Conservation (phyloP, 2,888 invertebrate species). For the Heliconius ethilla region DNA sequence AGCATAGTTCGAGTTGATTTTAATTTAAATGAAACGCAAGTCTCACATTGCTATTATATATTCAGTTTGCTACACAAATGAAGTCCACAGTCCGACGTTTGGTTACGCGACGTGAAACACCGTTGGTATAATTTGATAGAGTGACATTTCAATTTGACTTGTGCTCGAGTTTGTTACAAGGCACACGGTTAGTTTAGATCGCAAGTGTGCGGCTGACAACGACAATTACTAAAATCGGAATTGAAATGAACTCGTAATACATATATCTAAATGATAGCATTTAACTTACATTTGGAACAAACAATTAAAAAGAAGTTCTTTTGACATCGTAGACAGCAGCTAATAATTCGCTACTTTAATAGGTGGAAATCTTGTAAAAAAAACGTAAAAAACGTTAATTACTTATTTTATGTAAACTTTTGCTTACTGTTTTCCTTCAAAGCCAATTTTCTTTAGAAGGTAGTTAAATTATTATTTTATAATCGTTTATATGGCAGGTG, state of each 20-base stretch:
- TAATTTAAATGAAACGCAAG: conserved; percentile 25
- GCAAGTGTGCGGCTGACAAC: conserved; percentile 39
- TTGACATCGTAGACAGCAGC: not conserved
- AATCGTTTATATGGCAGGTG: conserved; percentile 60
- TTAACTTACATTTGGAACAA: not conserved
- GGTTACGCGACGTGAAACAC: conserved; percentile 38
- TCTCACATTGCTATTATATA: conserved; percentile 34
- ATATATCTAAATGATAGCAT: not conserved
- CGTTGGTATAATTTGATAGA: conserved; percentile 55
- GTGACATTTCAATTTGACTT: conserved; percentile 75
- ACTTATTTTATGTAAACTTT: not conserved
- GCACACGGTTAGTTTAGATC: conserved; percentile 36
- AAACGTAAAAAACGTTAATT: not conserved
- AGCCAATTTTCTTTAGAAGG: not conserved
- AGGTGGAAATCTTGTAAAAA: not conserved
- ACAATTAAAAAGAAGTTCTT: not conserved
- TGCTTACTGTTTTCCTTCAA: not conserved
- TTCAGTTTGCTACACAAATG: conserved; percentile 35
- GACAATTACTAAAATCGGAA: conserved; percentile 31
- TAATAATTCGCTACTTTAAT: not conserved
- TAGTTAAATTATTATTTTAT: conserved; percentile 48
- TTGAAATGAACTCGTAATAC: conserved; percentile 2
- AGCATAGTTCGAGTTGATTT: conserved; percentile 23
- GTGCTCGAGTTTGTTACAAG: conserved; percentile 50
- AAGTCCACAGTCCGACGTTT: conserved; percentile 36